These are phyloP conservation scores for Erebia epiphron DNA, from an alignment of 2,888 invertebrate genomes.

Conservation along the genomic window DNA sequence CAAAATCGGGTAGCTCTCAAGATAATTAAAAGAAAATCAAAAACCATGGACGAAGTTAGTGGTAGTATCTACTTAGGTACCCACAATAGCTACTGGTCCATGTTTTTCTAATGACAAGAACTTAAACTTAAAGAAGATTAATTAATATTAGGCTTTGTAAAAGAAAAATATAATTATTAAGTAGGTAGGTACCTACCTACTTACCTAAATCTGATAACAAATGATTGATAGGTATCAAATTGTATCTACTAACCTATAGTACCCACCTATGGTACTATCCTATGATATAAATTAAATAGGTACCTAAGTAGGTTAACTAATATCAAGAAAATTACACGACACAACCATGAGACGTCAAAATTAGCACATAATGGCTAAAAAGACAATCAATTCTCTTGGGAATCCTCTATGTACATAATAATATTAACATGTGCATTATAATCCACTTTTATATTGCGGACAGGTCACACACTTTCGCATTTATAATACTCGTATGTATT, in stretches of 20 bases:
- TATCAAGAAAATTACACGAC: neutral
- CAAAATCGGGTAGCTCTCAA: too few species aligned
- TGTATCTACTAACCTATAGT: too few species aligned
- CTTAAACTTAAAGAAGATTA: neutral
- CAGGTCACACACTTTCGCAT: too few species aligned
- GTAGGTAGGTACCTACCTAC: too few species aligned
- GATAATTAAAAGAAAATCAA: too few species aligned
- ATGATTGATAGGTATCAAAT: too few species aligned
- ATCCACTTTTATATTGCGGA: slow-evolving; percentile 2
- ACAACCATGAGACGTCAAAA: neutral
- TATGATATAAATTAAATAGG: neutral
- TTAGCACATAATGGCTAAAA: slow-evolving; percentile 24
- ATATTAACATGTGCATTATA: neutral
- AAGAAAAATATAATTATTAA: neutral
- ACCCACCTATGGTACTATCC: neutral
- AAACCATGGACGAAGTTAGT: too few species aligned
- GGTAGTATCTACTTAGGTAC: too few species aligned
- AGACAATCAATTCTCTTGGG: slow-evolving; percentile 21
- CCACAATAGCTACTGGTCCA: too few species aligned
- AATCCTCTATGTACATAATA: neutral
- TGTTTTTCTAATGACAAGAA: neutral
- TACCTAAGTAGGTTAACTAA: neutral
- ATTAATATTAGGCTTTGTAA: neutral
- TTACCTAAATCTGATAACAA: too few species aligned
- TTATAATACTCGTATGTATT: too few species aligned